Conservation (phyloP, 1,140 invertebrate species). For the Mactra quadrangularis region DNA sequence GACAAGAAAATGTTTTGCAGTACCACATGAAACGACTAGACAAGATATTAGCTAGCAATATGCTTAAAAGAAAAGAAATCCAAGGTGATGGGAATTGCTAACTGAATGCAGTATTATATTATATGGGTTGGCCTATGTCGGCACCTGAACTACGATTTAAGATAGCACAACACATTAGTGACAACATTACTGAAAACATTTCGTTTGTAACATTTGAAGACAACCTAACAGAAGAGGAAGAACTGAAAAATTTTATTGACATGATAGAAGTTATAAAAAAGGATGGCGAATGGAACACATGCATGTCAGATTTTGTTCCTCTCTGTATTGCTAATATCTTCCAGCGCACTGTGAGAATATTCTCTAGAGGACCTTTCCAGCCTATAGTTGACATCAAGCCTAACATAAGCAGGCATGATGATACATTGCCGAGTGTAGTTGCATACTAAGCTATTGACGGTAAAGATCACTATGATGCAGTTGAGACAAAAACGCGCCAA, state of each 20-base stretch:
- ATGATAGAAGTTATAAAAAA: constrained; percentile 4
- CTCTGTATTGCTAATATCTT: constrained; percentile 35
- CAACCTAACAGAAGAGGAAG: constrained; percentile 20
- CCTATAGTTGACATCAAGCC: constrained; percentile 9
- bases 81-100: constrained; percentile 17
- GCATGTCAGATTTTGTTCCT: constrained; percentile 29
- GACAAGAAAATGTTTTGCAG: neutral
- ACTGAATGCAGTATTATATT: neutral
- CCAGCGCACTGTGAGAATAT: constrained; percentile 7
- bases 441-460: neutral
- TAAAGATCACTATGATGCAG: too few species aligned
- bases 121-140: neutral
- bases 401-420: neutral
- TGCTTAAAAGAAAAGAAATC: constrained; percentile 19
- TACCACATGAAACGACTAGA: constrained; percentile 35
- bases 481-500: too few species aligned
- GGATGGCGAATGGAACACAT: constrained; percentile 10
- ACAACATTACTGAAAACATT: constrained; percentile 21
- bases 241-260: constrained; percentile 15
- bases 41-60: constrained; percentile 21
- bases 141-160: constrained; percentile 5
- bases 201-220: constrained; percentile 25
- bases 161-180: neutral
- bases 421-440: neutral
- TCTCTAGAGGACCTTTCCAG: constrained; percentile 37